A percentile compares a stretch with the other conserved stretches of the same genome.
These are phyloP conservation scores for Drosophila pseudotalamancana DNA, from an alignment of 2,888 invertebrate species.

Conservation along the genomic window DNA sequence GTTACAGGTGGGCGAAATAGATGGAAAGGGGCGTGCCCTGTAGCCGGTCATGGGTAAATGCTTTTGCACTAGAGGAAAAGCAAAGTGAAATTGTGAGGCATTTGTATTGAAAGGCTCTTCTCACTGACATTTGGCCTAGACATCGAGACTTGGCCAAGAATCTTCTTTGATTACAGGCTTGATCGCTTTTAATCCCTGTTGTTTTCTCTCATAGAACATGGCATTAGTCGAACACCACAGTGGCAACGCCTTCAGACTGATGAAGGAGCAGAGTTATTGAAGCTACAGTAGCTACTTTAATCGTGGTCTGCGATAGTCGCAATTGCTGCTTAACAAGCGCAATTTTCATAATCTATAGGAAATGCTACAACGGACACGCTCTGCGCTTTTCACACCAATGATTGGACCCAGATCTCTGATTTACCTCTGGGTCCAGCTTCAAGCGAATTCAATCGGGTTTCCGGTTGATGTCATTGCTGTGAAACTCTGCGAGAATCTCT, in stretches of 20 bases:
- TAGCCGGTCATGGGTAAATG: conserved; percentile 28
- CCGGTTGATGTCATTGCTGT: conserved; percentile 59
- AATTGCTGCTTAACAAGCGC: conserved; percentile 18
- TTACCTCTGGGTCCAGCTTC: not conserved
- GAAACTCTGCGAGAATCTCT: conserved; percentile 56
- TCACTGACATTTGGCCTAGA: conserved; percentile 43
- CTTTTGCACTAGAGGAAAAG: not conserved
- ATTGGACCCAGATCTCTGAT: conserved; percentile 49
- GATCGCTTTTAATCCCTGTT: conserved; percentile 5
- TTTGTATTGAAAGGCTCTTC: conserved; percentile 9
- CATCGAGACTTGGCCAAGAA: conserved; percentile 1
- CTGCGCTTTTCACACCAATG: conserved; percentile 53
- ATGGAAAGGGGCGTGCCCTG: not conserved
- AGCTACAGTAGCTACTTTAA: too few species aligned
- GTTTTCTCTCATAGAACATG: conserved; percentile 25
- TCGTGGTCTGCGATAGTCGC: not conserved
- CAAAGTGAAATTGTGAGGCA: conserved; percentile 27
- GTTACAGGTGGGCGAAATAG: conserved; percentile 15
- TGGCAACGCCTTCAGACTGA: conserved; percentile 40
- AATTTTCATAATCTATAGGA: conserved; percentile 54
- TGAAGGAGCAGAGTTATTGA: too few species aligned
- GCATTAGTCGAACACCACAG: conserved; percentile 26
- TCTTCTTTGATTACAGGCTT: not conserved
- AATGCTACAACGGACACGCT: conserved; percentile 40
- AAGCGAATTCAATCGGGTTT: conserved; percentile 40